Conservation (phyloP, 2,113 vertebrate genomes). For the Athene cunicularia region DNA sequence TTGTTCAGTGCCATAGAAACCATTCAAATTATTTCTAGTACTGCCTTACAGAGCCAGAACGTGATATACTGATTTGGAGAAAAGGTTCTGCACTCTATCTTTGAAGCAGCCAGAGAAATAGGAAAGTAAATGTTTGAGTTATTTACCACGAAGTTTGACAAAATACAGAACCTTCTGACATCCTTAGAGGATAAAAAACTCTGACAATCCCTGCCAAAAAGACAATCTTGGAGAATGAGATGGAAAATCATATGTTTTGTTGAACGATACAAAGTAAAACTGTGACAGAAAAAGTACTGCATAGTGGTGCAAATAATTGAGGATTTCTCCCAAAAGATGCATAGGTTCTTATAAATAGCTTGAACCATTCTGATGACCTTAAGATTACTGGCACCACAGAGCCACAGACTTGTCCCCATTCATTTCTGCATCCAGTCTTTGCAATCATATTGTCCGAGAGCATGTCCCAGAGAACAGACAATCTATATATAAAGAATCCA, state of each 20-base stretch:
- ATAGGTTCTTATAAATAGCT: background rate
- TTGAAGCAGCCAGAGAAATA: conserved; percentile 29
- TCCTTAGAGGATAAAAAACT: conserved; percentile 32
- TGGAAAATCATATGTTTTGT: conserved; percentile 32
- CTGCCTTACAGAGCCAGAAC: background rate
- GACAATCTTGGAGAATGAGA: conserved; percentile 23
- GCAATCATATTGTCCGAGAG: background rate
- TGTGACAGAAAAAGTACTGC: background rate
- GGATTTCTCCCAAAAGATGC: background rate
- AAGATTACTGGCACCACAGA: background rate
- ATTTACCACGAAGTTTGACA: conserved; percentile 59
- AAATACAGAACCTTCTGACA: conserved; percentile 49
- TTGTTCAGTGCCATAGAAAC: background rate
- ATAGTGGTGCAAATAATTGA: background rate
- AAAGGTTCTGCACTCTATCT: conserved; percentile 49
- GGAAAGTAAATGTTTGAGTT: conserved; percentile 54
- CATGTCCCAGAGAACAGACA: background rate
- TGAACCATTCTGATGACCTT: background rate
- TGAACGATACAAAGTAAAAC: conserved; percentile 24
- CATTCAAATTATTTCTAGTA: background rate
- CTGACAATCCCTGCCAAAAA: conserved; percentile 40
- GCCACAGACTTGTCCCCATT: background rate
- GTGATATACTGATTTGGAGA: conserved; percentile 33
- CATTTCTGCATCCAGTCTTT: background rate
- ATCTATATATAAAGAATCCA: background rate